Evolutionary conservation across 2,888 invertebrate genomes (phyloP), one percentile per base, ranked within the genome.

Genomic region (Cinara cedri): DNA sequence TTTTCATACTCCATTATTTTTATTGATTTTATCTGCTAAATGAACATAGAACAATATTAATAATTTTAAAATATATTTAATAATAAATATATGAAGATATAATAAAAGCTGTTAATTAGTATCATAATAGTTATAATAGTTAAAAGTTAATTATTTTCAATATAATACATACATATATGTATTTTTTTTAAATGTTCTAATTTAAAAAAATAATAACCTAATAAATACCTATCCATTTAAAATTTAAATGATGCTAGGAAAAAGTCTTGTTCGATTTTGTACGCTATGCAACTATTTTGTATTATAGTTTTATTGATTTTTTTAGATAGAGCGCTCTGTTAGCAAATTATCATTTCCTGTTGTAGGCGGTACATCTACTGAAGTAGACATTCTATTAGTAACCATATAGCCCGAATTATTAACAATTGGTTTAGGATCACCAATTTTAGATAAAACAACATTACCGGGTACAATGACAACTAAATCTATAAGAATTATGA

Each of bases 401-500:
- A 81, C 80, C 34, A 55, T 26, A 68, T 63, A 49, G 19, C 60
- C 72, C 16, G 66, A 26, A 72, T 44, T 70, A 55, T 82, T 81
- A 63, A 66, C 42, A 24, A 81, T 81, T 60, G 81, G 65, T 44
- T 65, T 72, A 0, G 97, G 96, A 84, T 91, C 90, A 0, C 97
- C 97, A 81, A 97, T 89, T 86, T 91, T 93, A 81, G 87, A 86
- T 0, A 91, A 90, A 1, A 96, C 91, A 84, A 91, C 89, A 26
- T 87, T 85, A 0, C 96, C 97, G 34, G 90, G 87, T 60, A 89
- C 89, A 26, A 96, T 82, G 13, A 96, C 90, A 34, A 91, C 91
- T 65, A 96, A 84, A 81, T 92, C 94, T 81, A 96, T 86, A 72
- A 97, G 90, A 8, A 97, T 92, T 86, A 97, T 89, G 0, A 97